Evolutionary conservation across 2,797 vertebrate genomes (phyloP).

Genomic region (Triplophysa yarkandensis): DNA sequence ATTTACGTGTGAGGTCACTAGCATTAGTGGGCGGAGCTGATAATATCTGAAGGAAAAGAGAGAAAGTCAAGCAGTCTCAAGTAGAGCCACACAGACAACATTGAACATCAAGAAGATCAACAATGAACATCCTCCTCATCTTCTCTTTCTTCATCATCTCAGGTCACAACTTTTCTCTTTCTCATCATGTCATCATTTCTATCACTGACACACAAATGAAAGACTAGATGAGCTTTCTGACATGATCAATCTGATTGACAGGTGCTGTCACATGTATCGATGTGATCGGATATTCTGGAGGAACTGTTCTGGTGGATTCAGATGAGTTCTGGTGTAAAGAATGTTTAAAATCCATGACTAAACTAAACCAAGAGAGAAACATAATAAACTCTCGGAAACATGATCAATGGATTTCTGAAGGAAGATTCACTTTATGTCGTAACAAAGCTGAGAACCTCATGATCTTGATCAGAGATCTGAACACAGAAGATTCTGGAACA

Average conservation of each 20-base stretch:
- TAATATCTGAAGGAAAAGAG: background rate
- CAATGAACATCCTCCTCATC: constrained; percentile 18
- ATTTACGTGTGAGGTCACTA: too few relatives aligned
- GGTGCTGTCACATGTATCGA: too few relatives aligned
- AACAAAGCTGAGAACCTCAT: background rate
- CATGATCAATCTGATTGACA: background rate
- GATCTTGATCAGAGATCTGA: background rate
- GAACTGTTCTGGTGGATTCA: too few relatives aligned
- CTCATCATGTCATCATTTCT: background rate
- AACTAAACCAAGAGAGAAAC: background rate
- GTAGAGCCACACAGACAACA: constrained; percentile 4
- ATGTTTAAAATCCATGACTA: background rate
- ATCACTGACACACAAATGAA: too few relatives aligned
- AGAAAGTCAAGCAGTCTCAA: background rate
- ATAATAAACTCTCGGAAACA: background rate
- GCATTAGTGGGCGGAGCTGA: background rate
- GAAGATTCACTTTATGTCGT: background rate
- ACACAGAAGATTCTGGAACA: background rate
- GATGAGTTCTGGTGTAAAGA: background rate
- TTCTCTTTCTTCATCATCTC: constrained; percentile 18
- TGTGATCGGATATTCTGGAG: too few relatives aligned
- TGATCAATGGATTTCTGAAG: background rate
- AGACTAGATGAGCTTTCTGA: background rate
- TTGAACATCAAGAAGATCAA: background rate
- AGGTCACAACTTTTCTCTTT: constrained; percentile 1